These are phyloP conservation scores for Eustalomyia histrio DNA, from an alignment of 2,888 invertebrate species.

Conservation along the genomic window DNA sequence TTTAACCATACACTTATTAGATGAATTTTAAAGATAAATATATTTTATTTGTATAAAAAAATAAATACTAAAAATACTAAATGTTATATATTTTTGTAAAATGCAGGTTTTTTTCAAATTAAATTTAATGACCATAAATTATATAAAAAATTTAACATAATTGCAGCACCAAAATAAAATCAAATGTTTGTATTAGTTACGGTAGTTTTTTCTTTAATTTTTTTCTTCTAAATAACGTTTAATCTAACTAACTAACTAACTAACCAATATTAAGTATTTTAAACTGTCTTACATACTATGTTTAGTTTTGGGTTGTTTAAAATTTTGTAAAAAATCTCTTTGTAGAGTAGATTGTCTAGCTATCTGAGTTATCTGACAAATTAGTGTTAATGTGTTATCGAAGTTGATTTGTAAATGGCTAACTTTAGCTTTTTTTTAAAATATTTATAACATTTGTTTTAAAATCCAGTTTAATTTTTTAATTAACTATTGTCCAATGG, in stretches of 20 bases:
- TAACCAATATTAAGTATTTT: constrained; percentile 8
- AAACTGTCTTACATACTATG: constrained; percentile 21
- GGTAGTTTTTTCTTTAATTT: constrained; percentile 14
- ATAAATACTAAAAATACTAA: constrained; percentile 26
- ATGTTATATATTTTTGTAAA: constrained; percentile 18
- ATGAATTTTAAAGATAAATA: constrained; percentile 51
- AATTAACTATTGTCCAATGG: no score
- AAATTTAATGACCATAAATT: constrained; percentile 62
- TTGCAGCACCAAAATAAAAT: constrained; percentile 47
- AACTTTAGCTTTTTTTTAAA: constrained; percentile 12
- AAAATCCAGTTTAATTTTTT: constrained; percentile 25
- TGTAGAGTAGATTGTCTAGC: constrained; percentile 30
- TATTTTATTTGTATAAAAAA: constrained; percentile 8
- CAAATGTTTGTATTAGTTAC: constrained; percentile 49
- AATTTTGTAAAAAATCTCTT: not conserved
- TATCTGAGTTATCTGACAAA: constrained; percentile 60
- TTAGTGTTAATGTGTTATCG: constrained; percentile 61
- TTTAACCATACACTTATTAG: constrained; percentile 54
- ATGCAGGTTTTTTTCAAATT: constrained; percentile 46
- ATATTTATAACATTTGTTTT: not conserved
- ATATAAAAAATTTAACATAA: constrained; percentile 57
- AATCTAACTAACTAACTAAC: not conserved
- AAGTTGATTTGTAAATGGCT: constrained; percentile 38
- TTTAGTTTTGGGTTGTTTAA: constrained; percentile 2
- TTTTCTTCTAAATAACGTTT: constrained; percentile 3